Conservation (phyloP, 2,797 vertebrate species). For the Rhynchonycteris naso region DNA sequence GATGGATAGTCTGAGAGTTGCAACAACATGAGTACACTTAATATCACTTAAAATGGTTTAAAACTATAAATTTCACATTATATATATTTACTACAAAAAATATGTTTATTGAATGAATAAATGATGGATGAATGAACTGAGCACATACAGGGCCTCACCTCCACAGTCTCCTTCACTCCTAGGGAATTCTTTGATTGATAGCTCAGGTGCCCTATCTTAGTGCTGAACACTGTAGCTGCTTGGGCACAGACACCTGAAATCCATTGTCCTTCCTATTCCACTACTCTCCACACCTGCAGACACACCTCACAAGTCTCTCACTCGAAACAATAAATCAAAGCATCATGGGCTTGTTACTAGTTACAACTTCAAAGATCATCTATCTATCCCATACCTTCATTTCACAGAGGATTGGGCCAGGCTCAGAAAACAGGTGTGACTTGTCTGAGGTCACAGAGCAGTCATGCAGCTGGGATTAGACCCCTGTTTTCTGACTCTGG, state of each 20-base stretch:
- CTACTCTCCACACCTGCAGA: background rate
- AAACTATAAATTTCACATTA: background rate
- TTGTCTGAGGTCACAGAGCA: background rate
- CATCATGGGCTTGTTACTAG: background rate
- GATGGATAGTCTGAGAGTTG: background rate
- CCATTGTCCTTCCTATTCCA: background rate
- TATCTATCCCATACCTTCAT: background rate
- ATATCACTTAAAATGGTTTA: background rate
- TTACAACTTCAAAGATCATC: background rate
- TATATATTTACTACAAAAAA: background rate
- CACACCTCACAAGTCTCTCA: background rate
- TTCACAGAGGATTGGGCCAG: background rate
- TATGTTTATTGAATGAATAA: background rate
- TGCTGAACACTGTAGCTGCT: background rate
- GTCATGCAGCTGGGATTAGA: background rate
- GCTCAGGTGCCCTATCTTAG: constrained; percentile 45
- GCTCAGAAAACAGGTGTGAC: background rate
- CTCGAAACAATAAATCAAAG: background rate
- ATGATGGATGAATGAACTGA: background rate
- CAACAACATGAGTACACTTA: background rate
- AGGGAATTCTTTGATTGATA: constrained; percentile 64
- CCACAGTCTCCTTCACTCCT: background rate
- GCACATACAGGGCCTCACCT: background rate
- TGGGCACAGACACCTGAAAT: background rate
- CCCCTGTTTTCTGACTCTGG: background rate